Evolutionary conservation across 1,140 invertebrate genomes (phyloP).

Genomic region (Gonioctena quinquepunctata): DNA sequence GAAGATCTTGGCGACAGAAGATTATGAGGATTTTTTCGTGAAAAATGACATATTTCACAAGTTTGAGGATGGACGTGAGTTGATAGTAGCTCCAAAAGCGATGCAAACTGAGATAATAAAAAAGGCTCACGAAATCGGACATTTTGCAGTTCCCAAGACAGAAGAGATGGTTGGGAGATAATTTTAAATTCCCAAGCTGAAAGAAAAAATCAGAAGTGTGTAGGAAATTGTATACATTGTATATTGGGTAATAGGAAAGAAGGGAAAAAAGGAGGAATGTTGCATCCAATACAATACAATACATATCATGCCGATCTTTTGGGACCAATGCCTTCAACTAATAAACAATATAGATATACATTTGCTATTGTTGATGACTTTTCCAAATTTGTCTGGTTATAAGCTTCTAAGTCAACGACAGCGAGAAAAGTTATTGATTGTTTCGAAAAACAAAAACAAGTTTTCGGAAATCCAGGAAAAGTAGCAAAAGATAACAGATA

Average conservation of each 20-base stretch:
- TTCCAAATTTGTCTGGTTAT: slow-evolving; percentile 54
- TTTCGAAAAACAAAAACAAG: not conserved
- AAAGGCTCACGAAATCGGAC: slow-evolving; percentile 34
- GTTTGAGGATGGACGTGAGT: not conserved
- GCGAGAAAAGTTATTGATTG: slow-evolving; percentile 39
- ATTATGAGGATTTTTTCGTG: slow-evolving; percentile 37
- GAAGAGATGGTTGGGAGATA: slow-evolving; percentile 49
- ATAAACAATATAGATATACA: slow-evolving; percentile 54
- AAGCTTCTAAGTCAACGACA: slow-evolving; percentile 31
- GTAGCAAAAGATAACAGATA: slow-evolving; percentile 48
- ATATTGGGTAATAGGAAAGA: slow-evolving; percentile 50
- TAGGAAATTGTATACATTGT: slow-evolving; percentile 51
- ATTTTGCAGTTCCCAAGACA: slow-evolving; percentile 47
- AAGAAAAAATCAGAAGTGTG: slow-evolving; percentile 44
- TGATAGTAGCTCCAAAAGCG: not conserved
- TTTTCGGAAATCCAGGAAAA: not conserved
- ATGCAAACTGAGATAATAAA: slow-evolving; percentile 22
- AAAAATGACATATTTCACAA: slow-evolving; percentile 35
- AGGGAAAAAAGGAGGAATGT: slow-evolving; percentile 53
- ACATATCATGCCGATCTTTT: slow-evolving; percentile 52
- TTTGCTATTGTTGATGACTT: slow-evolving; percentile 53
- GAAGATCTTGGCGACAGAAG: slow-evolving; percentile 28
- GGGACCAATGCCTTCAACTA: slow-evolving; percentile 46
- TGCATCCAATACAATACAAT: slow-evolving; percentile 38
- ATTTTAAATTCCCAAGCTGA: slow-evolving; percentile 52